Evolutionary conservation across 1,140 invertebrate genomes (phyloP), one percentile per base, ranked within the genome.

Genomic region (Plutomurus gul): DNA sequence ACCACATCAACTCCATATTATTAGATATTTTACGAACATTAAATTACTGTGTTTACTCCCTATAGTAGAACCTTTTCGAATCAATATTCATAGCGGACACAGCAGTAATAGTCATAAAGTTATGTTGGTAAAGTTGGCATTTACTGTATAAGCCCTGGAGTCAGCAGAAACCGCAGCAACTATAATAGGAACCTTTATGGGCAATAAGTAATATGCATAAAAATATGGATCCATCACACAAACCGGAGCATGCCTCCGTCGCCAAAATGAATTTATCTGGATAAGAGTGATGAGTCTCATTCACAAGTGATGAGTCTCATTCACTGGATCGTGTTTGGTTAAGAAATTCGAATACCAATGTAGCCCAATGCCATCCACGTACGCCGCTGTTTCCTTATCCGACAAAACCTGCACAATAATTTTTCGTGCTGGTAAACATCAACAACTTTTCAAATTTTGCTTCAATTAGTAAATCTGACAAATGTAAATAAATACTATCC

Each of bases 341-440:
- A 91, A 25, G 0, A 82, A 81, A 86, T 95, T 92, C 43, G 84
- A 18, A 81, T 91, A 96, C 92, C 92, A 96, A 85, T 96, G 95
- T 1, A 95, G 88, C 0, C 88, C 94, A 8, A 95, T 88, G n/a
- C 94, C 95, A 85, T 91, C 90, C 11, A 95, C 87, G 85, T 93
- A 95, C n/a, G 91, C 85, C 36, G 88, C 84, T 0, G 90, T 89
- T 70, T 88, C 84, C 0, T 86, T 85, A 72, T 92, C 87, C 11
- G 84, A 78, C 1, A 88, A 83, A 4, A 91, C 82, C 90, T 90
- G 20, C 20, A 82, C 51, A 30, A 70, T 18, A 25, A 3, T 10
- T 16, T 16, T 27, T 27, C 37, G n/a, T 13, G 11, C 10, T 37
- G 13, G 72, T 30, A 37, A 20, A 51, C 33, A 47, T 78, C 8